Base-by-base conservation (phyloP, 1,140 invertebrate genomes). In the Macrobrachium nipponense region DNA sequence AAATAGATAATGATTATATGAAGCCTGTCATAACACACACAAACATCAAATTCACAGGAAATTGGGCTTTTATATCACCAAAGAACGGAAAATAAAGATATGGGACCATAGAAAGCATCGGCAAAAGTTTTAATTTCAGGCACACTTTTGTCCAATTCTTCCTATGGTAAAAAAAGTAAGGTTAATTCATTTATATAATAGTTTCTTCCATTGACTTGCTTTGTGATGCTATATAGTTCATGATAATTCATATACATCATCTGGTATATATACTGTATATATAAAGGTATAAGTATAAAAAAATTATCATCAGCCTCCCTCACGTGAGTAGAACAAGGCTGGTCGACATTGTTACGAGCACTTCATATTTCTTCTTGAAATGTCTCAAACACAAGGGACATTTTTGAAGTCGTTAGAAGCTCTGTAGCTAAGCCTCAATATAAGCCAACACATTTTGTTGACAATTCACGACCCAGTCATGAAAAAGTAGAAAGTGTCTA, bases 201-300 rank as follows among this genome's bases (percentile, higher is more conserved):
- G 36, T 60, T 51, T 75, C 80, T 82, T 82, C 80, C 80, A 62
- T 59, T 75, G 70, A 82, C 80, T 62, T 82, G 70, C 70, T 82
- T 82, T n/a, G 20, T 23, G 23, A 70, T 43, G 43, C 62, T 58
- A 73, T 58, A 73, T 58, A 58, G 73, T 58, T 58, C 44, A 58
- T 15, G 14, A 70, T 70, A 20, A n/a, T 80, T 80, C 14, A 80
- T 36, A 20, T 58, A 68, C 61, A 79, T 36, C 58, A 58, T 82
- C 44, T 27, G 72, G 72, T 68, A 43, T 58, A 51, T 18, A 73
- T 58, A 70, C 51, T 36, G 27, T 36, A 36, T 36, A 36, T 36
- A 51, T 51, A 51, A 51, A 51, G 51, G 51, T 51, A 51, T 51
- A 51, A 51, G 51, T 51, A 51, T 51, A 51, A 51, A 51, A 51